Evolutionary conservation across 2,113 vertebrate species (phyloP), one percentile per base, ranked within the genome.

Genomic region (Elanoides forficatus): DNA sequence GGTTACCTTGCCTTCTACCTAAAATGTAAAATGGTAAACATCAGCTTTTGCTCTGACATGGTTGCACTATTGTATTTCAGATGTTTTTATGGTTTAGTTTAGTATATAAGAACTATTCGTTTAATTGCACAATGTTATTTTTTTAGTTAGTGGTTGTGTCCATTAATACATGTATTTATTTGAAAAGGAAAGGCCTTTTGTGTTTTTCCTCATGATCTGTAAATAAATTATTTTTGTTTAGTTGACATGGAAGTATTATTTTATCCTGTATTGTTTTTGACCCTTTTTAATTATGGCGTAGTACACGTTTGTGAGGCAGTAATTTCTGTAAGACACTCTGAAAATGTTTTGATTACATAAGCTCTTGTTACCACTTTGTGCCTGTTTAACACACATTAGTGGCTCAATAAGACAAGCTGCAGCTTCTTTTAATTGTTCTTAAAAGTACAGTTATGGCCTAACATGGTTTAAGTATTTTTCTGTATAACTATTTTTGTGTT

Each of bases 101-200:
- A 72, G n/a, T 84, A 74, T 4, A 2, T 72, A 60, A 74, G n/a
- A 93, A 26, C 36, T 91, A 30, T 63, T 90, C 45, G 67, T 84
- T 73, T 92, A 86, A 88, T 76, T 0, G 3, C 67, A 90, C 18
- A 91, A 83, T 81, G 38, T 32, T 85, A 15, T 84, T 91, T 87
- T 95, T 92, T 95, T 91, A 88, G 59, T 90, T 73, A 63, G 23
- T 88, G 48, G 13, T 72, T 59, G 11, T 90, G 8, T 95, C 63
- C 38, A 70, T 38, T 94, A 84, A 80, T 82, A 62, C 30, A 15
- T 84, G 30, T 98, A 97, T 98, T 98, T 98, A 98, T 98, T 97
- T 87, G 43, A 52, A 92, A 87, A 88, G 25, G 40, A 84, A 60
- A 72, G 15, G 40, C 74, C 60, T 80, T 91, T 34, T 18, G 0